Conservation (phyloP, 2,888 invertebrate species). For the Elysia crispata region DNA sequence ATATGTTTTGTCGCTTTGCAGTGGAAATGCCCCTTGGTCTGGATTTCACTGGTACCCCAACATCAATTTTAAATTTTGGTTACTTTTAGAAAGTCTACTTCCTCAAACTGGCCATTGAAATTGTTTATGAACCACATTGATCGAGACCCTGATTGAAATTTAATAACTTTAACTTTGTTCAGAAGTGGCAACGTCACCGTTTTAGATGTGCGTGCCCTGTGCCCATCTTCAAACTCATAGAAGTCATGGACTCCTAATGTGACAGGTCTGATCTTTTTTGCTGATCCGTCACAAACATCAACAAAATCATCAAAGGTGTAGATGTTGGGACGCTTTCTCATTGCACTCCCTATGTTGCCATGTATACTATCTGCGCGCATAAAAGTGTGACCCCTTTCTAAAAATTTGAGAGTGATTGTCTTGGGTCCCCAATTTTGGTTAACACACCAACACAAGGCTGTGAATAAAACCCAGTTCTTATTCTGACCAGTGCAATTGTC, state of each 20-base stretch:
- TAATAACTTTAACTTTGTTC: no score
- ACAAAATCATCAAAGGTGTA: constrained; percentile 11
- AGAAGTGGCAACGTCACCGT: no score
- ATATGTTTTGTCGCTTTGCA: no score
- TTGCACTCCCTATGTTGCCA: constrained; percentile 3
- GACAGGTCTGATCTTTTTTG: not conserved
- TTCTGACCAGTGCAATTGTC: not conserved
- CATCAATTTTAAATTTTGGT: constrained; percentile 2
- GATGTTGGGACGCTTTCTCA: constrained; percentile 24
- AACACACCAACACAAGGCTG: no score
- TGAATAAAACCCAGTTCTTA: no score
- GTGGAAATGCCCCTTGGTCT: no score
- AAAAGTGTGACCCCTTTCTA: no score
- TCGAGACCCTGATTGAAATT: no score
- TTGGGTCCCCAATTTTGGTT: no score
- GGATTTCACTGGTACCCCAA: no score
- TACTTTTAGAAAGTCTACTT: constrained; percentile 15
- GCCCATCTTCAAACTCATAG: constrained; percentile 1
- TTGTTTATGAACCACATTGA: constrained; percentile 1
- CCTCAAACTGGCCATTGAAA: constrained; percentile 7
- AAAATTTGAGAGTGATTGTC: no score
- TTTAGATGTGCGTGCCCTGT: no score
- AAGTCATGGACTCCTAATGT: constrained; percentile 1
- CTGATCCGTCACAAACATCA: not conserved
- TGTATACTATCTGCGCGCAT: not conserved